Evolutionary conservation across 2,797 vertebrate genomes (phyloP).

Genomic region (Acanthornis magna): DNA sequence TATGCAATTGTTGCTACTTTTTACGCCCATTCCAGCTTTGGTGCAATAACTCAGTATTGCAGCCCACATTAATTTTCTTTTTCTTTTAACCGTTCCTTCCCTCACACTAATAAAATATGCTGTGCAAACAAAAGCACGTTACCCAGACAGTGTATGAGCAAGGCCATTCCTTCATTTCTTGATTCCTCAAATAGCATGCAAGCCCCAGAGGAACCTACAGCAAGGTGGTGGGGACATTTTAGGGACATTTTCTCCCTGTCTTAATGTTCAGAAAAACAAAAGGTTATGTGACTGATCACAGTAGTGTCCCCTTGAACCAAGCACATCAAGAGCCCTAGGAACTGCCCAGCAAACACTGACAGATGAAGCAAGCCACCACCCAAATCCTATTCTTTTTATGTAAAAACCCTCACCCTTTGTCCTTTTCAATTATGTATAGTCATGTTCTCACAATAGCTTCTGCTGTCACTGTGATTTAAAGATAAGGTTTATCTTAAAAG

Average conservation of each 20-base stretch:
- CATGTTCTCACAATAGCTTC: slow-evolving; percentile 36
- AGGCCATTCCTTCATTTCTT: not conserved
- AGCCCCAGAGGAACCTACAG: not conserved
- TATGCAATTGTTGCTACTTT: slow-evolving; percentile 51
- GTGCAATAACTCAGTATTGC: slow-evolving; percentile 22
- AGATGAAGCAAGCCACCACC: not conserved
- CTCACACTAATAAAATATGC: not conserved
- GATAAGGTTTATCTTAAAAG: slow-evolving; percentile 39
- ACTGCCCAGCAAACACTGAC: not conserved
- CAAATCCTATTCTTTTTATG: not conserved
- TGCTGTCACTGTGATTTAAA: slow-evolving; percentile 44
- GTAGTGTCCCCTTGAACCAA: not conserved
- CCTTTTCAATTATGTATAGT: slow-evolving; percentile 52
- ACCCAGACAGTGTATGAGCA: not conserved
- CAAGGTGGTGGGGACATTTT: not conserved
- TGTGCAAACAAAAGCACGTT: not conserved
- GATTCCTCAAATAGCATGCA: not conserved
- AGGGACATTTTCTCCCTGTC: not conserved
- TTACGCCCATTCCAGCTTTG: slow-evolving; percentile 3
- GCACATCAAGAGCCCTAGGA: not conserved
- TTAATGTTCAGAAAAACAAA: not conserved
- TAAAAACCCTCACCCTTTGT: slow-evolving; percentile 41
- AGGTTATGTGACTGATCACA: not conserved
- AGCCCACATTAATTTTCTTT: not conserved
- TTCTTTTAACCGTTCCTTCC: not conserved